Evolutionary conservation across 53 echinoderm and acorn worm species (phyloP), one percentile per base, ranked within the genome.

Genomic region (Luidia sarsii): DNA sequence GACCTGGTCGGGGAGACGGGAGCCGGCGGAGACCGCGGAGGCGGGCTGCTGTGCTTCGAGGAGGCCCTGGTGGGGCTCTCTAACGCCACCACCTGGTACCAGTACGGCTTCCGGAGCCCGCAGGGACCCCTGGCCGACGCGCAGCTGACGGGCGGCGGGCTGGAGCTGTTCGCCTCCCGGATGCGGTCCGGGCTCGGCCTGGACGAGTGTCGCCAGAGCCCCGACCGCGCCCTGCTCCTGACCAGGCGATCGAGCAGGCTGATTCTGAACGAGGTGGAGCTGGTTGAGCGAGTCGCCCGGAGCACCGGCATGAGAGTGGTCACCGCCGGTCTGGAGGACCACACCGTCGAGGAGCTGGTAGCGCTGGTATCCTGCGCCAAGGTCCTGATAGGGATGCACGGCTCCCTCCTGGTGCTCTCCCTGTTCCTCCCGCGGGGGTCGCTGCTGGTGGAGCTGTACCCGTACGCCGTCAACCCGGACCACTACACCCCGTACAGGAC

Each of bases 401-500:
- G 99, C 15, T 99, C 99, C 19, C 77, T 94, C 13, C 67, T 99
- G 37, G 59, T 89, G 7, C 87, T 99, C 16, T 71, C 91, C n/a
- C 87, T 99, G 77, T 99, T 99, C 68, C 84, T 99, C 3, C 87
- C 89, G 4, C 67, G 62, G 15, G 52, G 70, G 8, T 86, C 99
- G 10, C 39, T 87, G 24, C 49, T 99, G 4, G 34, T 99, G 13
- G 99, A 99, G 36, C 64, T 99, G 1, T 99, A 89, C 63, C 99
- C 99, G 0, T 99, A 89, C 63, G 99, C 91, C 20, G 57, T 99
- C 39, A 89, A 99, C 50, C 94, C 99, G 15, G 89, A 94, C 55
- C 79, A 94, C 39, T 99, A 99, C 87, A 94, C 94, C 0, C 99
- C 99, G 3, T 99, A 99, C 87, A 99, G 68, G 39, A 99, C 94